Base-by-base conservation (phyloP, 1,140 invertebrate species). In the Aphaenogaster ashmeadi region DNA sequence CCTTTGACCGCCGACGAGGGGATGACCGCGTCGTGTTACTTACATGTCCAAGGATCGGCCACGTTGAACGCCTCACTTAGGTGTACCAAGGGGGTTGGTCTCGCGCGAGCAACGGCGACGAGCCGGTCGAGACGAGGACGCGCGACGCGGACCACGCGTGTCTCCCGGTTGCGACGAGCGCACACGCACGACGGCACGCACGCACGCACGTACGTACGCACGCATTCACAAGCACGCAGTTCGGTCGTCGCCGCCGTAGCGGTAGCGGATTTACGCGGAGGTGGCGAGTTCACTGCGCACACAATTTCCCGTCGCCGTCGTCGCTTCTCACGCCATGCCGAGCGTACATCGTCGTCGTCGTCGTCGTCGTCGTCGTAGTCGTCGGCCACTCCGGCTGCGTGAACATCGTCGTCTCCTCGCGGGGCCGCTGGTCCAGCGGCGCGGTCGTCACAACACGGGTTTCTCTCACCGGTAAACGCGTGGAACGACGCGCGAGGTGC, bases 1-100 rank as follows among this genome's bases (percentile, higher is more conserved):
- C 47, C 54, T 62, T 50, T 52, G 41, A 36, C 4, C 80, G 80
- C 33, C 67, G 54, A 27, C 27, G 27, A 27, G 27, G 27, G 27
- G 27, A 8, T 58, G 41, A 47, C 36, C 41, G 44, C 15, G 44
- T 33, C 27, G 52, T n/a, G 38, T 36, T 93, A 95, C 94, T 95
- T 92, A 95, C 94, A 95, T 95, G 94, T 95, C 94, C 94, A 95
- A 94, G 75, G 93, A 93, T 94, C 93, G 86, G 93, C 90, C 89
- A 93, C 92, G 91, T 94, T 94, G 90, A 94, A 94, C 91, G 88
- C 89, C 91, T 92, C 91, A 92, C 91, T 91, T 91, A 90, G 87
- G 89, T 81, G 78, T 93, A 92, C 86, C 79, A 88, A 90, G 41
- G 36, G 41, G 80, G 54, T 27, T 79, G 60, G 71, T 87, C 88